These are phyloP conservation scores for Mellivora capensis DNA, from an alignment of 2,113 vertebrate genomes.

Conservation along the genomic window DNA sequence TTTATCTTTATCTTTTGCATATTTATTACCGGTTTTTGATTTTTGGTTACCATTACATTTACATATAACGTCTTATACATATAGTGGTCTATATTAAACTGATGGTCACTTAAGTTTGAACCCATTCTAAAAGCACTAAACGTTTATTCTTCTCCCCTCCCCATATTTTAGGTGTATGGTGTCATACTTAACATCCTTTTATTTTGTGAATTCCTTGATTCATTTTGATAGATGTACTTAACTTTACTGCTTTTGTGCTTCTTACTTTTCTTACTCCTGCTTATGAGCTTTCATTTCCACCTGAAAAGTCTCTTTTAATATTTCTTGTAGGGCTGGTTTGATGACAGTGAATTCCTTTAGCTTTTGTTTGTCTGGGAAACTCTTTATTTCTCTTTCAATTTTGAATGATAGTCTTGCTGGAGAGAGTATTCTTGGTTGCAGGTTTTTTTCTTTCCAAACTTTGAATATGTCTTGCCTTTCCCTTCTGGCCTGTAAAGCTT, in stretches of 20 bases:
- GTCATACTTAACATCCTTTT: background rate
- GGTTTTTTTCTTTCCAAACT: background rate
- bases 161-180: background rate
- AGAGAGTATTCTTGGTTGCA: background rate
- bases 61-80: background rate
- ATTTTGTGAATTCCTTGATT: background rate
- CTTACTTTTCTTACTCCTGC: background rate
- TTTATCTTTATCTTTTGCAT: background rate
- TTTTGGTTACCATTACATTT: background rate
- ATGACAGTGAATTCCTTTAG: background rate
- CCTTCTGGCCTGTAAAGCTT: background rate
- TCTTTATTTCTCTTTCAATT: background rate
- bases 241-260: background rate
- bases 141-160: background rate
- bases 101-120: background rate
- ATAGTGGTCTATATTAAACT: background rate
- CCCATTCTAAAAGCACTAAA: background rate
- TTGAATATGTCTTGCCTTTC: background rate
- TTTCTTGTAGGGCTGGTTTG: background rate
- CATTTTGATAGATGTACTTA: background rate
- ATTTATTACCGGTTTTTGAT: background rate
- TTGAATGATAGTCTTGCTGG: background rate
- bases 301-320: background rate
- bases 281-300: background rate
- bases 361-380: background rate